Evolutionary conservation across 1,140 invertebrate genomes (phyloP), one percentile per base, ranked within the genome.

Genomic region (Trichogramma pretiosum): DNA sequence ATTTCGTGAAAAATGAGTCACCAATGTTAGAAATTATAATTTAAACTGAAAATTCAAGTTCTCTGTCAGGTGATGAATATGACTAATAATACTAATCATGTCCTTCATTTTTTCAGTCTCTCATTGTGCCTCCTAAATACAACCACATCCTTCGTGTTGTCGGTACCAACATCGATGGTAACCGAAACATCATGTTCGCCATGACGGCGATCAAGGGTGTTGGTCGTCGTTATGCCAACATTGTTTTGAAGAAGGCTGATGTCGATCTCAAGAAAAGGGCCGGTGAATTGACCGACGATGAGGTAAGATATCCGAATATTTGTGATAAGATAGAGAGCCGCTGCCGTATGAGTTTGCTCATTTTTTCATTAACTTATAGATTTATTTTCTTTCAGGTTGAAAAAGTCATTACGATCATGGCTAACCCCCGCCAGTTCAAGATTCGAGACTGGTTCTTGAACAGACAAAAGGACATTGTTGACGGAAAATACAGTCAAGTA

Each of bases 111-210:
- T 86, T 88, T 54, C 74, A 92, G 89, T 88, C 92, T 70, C 80
- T 98, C 60, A 89, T 98, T 36, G 85, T 97, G 61, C 94, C 96
- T 62, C 93, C 98, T 58, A 97, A 97, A 72, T 99, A 98, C 70
- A 94, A 98, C 75, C 95, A 99, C 79, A 99, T 99, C 83, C 84
- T 98, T 79, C 96, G 96, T 96, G 89, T 99, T 65, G 85, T 98
- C 80, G 90, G 88, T 82, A 98, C 95, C 66, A 99, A 99, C 69
- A 99, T 99, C 60, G 95, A 99, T 83, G 96, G 96, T 67, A 89
- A 93, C 74, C 79, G 86, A 33, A 98, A 98, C 70, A 89, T 98
- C 53, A 93, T 94, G 83, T 97, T 96, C 71, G 95, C 96, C 47
- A 83, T 99, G 77, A 99, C 95, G 21, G 87, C 93, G 47, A 98